phyloP scores from a whole-genome alignment of 2,113 vertebrate species.

The Proteles cristata region DNA sequence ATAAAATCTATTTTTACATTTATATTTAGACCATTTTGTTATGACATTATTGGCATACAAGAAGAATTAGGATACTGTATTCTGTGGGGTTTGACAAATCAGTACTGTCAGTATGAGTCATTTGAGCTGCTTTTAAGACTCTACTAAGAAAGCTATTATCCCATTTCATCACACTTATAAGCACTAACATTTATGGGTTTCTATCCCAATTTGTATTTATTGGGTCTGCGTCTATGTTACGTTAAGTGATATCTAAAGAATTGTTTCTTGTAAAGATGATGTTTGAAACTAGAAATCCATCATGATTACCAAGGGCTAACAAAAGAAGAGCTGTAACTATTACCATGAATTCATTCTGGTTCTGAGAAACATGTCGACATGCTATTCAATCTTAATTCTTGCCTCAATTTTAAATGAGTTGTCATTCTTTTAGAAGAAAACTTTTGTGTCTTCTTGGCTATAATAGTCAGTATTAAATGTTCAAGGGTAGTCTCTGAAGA shows the following conservation, averaged over 20 bases:
- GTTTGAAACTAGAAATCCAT: conserved; percentile 8
- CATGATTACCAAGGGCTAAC: background rate
- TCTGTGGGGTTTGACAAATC: conserved; percentile 3
- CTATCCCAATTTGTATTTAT: conserved; percentile 56
- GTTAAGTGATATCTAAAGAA: background rate
- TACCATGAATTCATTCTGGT: background rate
- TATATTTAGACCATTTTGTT: background rate
- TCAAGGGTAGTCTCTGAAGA: conserved; percentile 57
- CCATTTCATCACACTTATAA: background rate
- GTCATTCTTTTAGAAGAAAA: background rate
- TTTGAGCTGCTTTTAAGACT: conserved; percentile 47
- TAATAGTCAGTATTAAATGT: background rate
- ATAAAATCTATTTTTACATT: background rate
- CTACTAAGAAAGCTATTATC: conserved; percentile 40
- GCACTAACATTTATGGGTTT: conserved; percentile 13
- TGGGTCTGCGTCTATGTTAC: background rate
- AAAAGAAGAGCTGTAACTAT: background rate
- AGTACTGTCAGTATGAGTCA: background rate
- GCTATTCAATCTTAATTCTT: conserved; percentile 23
- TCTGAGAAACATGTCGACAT: background rate
- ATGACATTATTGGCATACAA: background rate
- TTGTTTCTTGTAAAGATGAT: background rate
- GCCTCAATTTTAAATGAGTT: background rate
- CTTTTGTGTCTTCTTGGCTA: background rate
- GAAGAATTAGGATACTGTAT: background rate